phyloP scores from a whole-genome alignment of 1,140 invertebrate genomes.

The Drosophila punjabiensis region DNA sequence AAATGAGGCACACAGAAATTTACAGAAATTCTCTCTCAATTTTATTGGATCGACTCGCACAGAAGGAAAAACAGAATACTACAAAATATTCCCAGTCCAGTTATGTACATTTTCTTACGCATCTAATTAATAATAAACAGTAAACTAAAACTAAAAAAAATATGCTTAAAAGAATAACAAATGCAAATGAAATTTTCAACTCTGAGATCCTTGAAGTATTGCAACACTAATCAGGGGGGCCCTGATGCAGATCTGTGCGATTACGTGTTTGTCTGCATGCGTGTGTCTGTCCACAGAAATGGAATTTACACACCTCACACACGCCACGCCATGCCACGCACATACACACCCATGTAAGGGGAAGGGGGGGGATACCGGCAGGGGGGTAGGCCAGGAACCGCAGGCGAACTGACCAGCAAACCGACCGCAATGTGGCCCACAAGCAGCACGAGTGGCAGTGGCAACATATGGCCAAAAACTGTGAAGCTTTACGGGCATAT shows the following conservation, averaged over 20 bases:
- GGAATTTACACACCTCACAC: slow-evolving; percentile 69
- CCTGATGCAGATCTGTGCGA: slow-evolving; percentile 31
- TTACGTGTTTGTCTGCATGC: slow-evolving; percentile 36
- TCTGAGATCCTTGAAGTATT: slow-evolving; percentile 17
- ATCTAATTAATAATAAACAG: not conserved
- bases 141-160: not conserved
- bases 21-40: no score
- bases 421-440: slow-evolving; percentile 52
- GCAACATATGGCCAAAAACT: slow-evolving; percentile 57
- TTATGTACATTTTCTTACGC: no score
- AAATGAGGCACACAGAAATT: no score
- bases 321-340: slow-evolving; percentile 60
- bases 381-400: not conserved
- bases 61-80: no score
- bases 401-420: slow-evolving; percentile 55
- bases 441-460: slow-evolving; percentile 34
- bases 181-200: not conserved
- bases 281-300: slow-evolving; percentile 41
- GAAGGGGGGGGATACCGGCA: not conserved
- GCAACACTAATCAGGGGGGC: slow-evolving; percentile 32
- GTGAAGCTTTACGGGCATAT: slow-evolving; percentile 24
- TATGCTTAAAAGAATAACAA: not conserved
- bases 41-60: no score
- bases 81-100: no score
- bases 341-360: slow-evolving; percentile 1